Percentiles rank a stretch among this genome's conserved stretches.
These are phyloP conservation scores for Parelbella ahira DNA, from an alignment of 2,888 invertebrate species.

Conservation along the genomic window DNA sequence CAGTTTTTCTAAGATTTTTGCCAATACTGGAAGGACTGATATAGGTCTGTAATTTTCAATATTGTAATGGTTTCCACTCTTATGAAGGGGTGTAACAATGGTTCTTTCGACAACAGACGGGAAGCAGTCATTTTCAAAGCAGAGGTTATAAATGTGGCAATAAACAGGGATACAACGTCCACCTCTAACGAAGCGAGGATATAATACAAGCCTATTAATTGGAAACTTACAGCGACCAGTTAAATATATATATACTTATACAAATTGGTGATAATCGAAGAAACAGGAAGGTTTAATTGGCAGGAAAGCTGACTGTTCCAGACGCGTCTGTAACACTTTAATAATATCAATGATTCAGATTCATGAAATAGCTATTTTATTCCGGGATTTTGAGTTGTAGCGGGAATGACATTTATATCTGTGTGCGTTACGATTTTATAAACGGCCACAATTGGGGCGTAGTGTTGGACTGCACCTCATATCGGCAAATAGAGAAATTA, in stretches of 20 bases:
- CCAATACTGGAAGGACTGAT: background rate
- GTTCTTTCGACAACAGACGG: background rate
- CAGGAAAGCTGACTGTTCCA: no score
- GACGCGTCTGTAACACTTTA: background rate
- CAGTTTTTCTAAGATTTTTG: conserved; percentile 13
- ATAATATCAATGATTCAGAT: conserved; percentile 2
- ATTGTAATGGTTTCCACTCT: conserved; percentile 1
- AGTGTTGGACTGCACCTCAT: background rate
- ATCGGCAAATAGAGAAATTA: no score
- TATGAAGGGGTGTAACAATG: conserved; percentile 24
- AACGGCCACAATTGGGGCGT: conserved; percentile 30
- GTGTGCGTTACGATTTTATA: conserved; percentile 29
- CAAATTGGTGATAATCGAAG: no score
- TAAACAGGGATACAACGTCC: background rate
- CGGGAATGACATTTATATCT: conserved; percentile 28
- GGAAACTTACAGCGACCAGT: no score
- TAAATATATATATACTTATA: no score
- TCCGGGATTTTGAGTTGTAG: conserved; percentile 17
- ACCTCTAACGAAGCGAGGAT: no score
- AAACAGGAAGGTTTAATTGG: no score
- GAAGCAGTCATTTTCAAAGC: conserved; percentile 1
- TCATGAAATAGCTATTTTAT: conserved; percentile 13
- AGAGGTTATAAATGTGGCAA: background rate
- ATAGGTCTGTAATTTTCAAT: conserved; percentile 10
- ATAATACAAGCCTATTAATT: no score